Conservation (phyloP, 2,113 vertebrate species). For the Pituophis catenifer region DNA sequence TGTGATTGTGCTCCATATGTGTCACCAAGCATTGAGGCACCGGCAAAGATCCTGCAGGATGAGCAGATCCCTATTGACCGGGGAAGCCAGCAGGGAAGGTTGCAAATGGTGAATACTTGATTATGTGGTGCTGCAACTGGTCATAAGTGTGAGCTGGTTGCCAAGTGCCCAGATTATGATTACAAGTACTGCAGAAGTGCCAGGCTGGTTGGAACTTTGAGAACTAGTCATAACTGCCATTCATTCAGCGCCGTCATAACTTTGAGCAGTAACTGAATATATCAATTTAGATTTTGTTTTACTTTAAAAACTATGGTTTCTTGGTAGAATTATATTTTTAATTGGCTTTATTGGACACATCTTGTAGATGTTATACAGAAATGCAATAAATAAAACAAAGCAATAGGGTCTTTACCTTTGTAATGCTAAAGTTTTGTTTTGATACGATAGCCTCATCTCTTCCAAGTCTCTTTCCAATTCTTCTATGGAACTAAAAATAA, state of each 20-base stretch:
- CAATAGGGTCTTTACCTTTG: conserved; percentile 48
- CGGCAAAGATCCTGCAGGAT: too few species aligned
- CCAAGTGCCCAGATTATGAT: neutral
- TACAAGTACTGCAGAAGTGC: neutral
- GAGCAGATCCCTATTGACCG: neutral
- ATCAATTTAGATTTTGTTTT: neutral
- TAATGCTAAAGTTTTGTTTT: conserved; percentile 59
- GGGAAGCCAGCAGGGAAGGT: neutral
- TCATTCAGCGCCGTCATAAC: neutral
- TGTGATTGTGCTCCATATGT: too few species aligned
- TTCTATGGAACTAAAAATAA: conserved; percentile 43
- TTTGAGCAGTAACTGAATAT: neutral
- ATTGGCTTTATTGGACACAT: neutral
- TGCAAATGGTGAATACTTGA: neutral
- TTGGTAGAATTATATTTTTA: neutral
- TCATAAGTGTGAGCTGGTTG: neutral
- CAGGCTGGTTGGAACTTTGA: neutral
- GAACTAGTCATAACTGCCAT: neutral
- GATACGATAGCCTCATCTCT: conserved; percentile 27
- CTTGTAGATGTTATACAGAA: neutral
- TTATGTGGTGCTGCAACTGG: neutral
- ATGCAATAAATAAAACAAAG: neutral
- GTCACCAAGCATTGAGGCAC: too few species aligned
- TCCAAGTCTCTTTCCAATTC: conserved; percentile 47
- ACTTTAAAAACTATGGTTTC: neutral